Base-by-base conservation (phyloP, 2,113 vertebrate species). In the Burhinus bistriatus region DNA sequence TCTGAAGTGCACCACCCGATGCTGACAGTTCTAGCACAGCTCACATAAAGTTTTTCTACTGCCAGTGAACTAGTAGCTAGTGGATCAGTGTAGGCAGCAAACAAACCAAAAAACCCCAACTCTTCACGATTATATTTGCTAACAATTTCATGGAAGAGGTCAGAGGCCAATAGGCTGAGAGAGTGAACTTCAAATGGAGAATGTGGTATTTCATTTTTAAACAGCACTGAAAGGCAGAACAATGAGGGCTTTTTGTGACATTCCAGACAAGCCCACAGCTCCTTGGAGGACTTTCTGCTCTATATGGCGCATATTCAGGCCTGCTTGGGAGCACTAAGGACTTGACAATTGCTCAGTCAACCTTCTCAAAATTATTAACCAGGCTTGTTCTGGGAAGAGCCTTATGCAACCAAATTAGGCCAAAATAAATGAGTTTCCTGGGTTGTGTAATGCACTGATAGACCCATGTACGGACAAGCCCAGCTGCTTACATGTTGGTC, bases 231-330 rank as follows among this genome's bases (percentile, higher is more conserved):
- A 70, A 89, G 45, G 42, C 54, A 72, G 57, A 95, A 92, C 94
- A 93, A 83, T 44, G 30, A 64, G 25, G 13, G 17, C 29, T 18
- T 54, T 29, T 73, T 87, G 92, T 81, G 77, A 71, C 86, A 92
- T 87, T 96, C 92, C 91, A 93, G 81, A 87, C 44, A 66, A 93
- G 64, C 38, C 92, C 83, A 78, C 76, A 80, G 72, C 83, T 79
- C 52, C 70, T 85, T 49, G 45, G 83, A 89, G 86, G 55, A 72
- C 49, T 45, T 76, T 68, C 69, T 75, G 94, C 42, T 82, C 80
- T n/a, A 9, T 0, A 1, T 61, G 57, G 83, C 25, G 4, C 27
- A 36, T 1, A 79, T 6, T 80, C 89, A 93, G 71, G 34, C 30
- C 86, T 64, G 82, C 29, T 34, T 80, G 57, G 85, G 75, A 82